Conservation (phyloP, 2,113 vertebrate species). For the Cyprinodon brontotheroides region DNA sequence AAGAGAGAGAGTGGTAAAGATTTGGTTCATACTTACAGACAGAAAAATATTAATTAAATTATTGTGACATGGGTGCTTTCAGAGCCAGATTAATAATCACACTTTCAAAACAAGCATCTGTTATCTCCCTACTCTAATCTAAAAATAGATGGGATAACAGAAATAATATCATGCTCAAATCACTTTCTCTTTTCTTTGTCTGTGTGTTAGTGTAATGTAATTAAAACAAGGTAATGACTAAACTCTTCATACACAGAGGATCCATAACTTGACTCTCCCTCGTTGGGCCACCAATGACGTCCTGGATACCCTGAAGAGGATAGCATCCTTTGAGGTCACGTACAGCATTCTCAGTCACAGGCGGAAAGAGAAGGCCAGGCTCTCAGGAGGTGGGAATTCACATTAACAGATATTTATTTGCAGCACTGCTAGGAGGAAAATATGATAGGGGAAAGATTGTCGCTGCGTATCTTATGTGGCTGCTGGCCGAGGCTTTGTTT, state of each 20-base stretch:
- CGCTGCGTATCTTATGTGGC: constrained; percentile 19
- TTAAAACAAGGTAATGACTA: constrained; percentile 27
- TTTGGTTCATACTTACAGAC: constrained; percentile 27
- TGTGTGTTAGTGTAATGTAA: constrained; percentile 43
- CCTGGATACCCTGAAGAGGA: constrained; percentile 79
- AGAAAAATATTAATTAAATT: constrained; percentile 63
- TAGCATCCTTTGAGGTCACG: constrained; percentile 81
- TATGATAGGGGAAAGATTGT: neutral
- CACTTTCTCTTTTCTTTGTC: constrained; percentile 23
- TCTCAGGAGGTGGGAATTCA: constrained; percentile 85
- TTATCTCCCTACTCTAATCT: constrained; percentile 60
- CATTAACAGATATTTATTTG: constrained; percentile 30
- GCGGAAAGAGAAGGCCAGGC: constrained; percentile 84
- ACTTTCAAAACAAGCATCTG: constrained; percentile 71
- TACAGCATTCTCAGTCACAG: constrained; percentile 82
- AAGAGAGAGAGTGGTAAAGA: neutral
- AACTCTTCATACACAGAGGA: constrained; percentile 62
- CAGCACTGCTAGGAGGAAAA: constrained; percentile 13
- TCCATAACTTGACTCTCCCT: constrained; percentile 86
- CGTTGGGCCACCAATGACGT: constrained; percentile 82
- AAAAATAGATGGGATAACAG: constrained; percentile 66
- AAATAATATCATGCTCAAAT: constrained; percentile 49
- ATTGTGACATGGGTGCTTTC: constrained; percentile 49
- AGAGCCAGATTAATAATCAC: constrained; percentile 64
- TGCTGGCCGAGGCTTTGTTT: constrained; percentile 44